A percentile compares a stretch with the other conserved stretches of the same genome.
Evolutionary conservation across 2,113 vertebrate species (phyloP).

Genomic region (Boleophthalmus pectinirostris): DNA sequence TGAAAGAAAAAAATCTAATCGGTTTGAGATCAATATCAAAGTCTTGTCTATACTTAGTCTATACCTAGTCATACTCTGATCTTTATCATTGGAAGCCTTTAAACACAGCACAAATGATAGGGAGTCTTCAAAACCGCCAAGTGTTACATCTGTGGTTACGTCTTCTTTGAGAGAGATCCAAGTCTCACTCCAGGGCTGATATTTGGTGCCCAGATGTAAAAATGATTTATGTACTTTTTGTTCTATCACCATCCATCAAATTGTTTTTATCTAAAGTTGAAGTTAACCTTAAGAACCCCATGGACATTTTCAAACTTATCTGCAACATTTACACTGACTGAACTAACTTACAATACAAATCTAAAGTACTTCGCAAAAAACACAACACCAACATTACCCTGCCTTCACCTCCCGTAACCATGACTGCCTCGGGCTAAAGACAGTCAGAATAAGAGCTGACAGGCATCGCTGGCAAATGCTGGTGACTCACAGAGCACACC

Average conservation of each 20-base stretch:
- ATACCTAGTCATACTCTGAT: too few species aligned
- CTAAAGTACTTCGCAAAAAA: not conserved
- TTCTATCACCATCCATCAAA: constrained; percentile 27
- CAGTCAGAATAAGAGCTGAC: constrained; percentile 17
- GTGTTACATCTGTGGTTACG: constrained; percentile 23
- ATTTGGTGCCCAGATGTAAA: constrained; percentile 57
- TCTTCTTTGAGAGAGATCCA: not conserved
- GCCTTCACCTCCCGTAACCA: constrained; percentile 40
- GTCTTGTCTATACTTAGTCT: too few species aligned
- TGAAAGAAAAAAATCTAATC: too few species aligned
- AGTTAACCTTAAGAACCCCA: constrained; percentile 40
- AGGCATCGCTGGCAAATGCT: constrained; percentile 10
- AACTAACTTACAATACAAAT: too few species aligned
- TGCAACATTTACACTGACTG: too few species aligned
- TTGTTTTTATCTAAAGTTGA: constrained; percentile 48
- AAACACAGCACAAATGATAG: constrained; percentile 18
- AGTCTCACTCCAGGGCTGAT: constrained; percentile 1
- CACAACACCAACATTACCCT: constrained; percentile 8
- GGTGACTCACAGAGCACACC: constrained; percentile 47
- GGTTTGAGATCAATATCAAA: too few species aligned
- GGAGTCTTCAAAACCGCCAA: constrained; percentile 16
- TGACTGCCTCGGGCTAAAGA: constrained; percentile 16
- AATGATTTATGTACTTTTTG: constrained; percentile 49
- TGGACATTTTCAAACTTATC: not conserved
- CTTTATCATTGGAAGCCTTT: constrained; percentile 26